Evolutionary conservation across 1,140 invertebrate species (phyloP).

Genomic region (Drosophila eugracilis): DNA sequence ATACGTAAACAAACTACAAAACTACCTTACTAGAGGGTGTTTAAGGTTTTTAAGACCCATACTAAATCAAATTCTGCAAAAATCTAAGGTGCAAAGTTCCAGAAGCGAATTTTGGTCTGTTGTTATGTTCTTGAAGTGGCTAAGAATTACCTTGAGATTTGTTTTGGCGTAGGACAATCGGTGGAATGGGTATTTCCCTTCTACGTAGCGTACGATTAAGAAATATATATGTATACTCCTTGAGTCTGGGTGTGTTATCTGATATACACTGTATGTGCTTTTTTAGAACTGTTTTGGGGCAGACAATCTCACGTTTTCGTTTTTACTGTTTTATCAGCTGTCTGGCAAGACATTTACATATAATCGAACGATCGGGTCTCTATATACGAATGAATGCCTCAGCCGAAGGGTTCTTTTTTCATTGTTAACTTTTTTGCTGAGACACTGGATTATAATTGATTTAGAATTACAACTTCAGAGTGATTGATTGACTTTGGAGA

Average conservation of each 20-base stretch:
- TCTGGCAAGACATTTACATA: constrained; percentile 19
- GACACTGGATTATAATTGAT: constrained; percentile 19
- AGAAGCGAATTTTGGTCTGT: neutral
- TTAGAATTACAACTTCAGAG: neutral
- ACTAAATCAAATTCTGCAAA: neutral
- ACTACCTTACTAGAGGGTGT: neutral
- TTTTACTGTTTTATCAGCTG: constrained; percentile 43
- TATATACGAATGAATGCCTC: too few species aligned
- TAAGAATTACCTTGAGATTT: constrained; percentile 6
- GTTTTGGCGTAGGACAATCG: neutral
- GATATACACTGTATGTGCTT: neutral
- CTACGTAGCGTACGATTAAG: constrained; percentile 8
- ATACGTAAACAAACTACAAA: neutral
- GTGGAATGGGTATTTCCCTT: neutral
- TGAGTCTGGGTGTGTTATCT: constrained; percentile 2
- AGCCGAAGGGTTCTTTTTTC: neutral
- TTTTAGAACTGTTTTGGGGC: constrained; percentile 5
- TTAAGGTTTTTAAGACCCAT: neutral
- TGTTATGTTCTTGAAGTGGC: neutral
- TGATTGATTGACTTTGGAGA: constrained; percentile 21
- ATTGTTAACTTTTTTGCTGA: neutral
- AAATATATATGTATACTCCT: neutral
- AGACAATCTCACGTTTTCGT: constrained; percentile 33
- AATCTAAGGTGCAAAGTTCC: neutral
- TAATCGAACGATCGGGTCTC: neutral